Conservation (phyloP, 2,888 invertebrate species). For the Diloba caeruleocephala region DNA sequence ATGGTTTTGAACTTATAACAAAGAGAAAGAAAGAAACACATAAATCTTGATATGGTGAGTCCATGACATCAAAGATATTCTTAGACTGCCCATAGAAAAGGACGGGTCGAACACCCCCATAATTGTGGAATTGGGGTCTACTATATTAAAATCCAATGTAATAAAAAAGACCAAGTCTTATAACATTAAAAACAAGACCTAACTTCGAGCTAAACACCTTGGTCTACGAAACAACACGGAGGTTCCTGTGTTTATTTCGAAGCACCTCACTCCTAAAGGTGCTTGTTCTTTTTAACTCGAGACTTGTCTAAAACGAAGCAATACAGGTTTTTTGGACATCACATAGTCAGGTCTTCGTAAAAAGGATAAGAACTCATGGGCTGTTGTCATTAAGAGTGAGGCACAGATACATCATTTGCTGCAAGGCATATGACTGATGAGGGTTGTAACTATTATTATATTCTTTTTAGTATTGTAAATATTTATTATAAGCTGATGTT, state of each 20-base stretch:
- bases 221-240: constrained; percentile 1
- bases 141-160: constrained; percentile 1
- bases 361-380: constrained; percentile 3
- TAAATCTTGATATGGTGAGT: constrained; percentile 2
- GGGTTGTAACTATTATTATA: no score
- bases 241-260: background rate
- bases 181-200: background rate
- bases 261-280: background rate
- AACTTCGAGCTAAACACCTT: constrained; percentile 2
- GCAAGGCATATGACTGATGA: constrained; percentile 7
- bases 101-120: background rate
- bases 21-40: no score
- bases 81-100: background rate
- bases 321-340: constrained; percentile 15
- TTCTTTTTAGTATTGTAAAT: no score
- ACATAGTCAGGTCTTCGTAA: constrained; percentile 4
- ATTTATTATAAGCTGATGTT: no score
- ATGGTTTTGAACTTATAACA: constrained; percentile 2
- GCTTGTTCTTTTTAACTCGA: background rate
- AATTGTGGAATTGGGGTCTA: constrained; percentile 1
- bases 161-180: background rate
- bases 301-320: constrained; percentile 3
- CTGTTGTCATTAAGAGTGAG: constrained; percentile 8
- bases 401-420: constrained; percentile 5
- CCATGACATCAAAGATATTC: constrained; percentile 6